Base-by-base conservation (phyloP, 2,888 invertebrate genomes). In the Drosophila pegasa region DNA sequence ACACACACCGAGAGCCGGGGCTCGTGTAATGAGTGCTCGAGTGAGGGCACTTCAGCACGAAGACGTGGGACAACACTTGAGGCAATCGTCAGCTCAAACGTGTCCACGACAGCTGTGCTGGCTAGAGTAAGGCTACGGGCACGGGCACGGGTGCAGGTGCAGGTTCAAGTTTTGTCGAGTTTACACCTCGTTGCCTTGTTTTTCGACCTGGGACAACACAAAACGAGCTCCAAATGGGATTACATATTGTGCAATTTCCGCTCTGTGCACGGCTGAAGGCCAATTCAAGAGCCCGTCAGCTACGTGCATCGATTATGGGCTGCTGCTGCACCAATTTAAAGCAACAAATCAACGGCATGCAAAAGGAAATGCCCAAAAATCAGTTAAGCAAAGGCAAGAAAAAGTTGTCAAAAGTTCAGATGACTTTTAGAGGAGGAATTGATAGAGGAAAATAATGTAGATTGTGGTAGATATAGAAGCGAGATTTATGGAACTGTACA, bases 161-260 rank as follows among this genome's bases (percentile, higher is more conserved):
- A 33, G 69, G 69, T 75, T 61, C 57, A 74, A 40, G 55, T 61
- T 64, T 43, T 43, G 45, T 37, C 27, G 12, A n/a, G 67, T 22
- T 20, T n/a, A 25, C 41, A 35, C 31, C 10, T 37, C 38, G 38
- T 50, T 33, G 57, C 6, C 54, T 47, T 62, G 67, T 68, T 62
- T 73, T 73, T 52, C 74, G 63, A 74, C 62, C 62, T 55, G 58
- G 61, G 67, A 54, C 73, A 58, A 45, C 47, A 61, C 27, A 38
- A 47, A 78, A 41, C 54, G 43, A 68, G 25, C 31, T 50, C 67
- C 35, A 75, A 74, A 78, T 74, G 78, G 74, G 78, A 78, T 74
- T 69, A 64, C 69, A 74, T 38, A 47, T 50, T 78, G 59, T 78
- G 43, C 56, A 74, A 74, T 69, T 75, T 78, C 47, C 78, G 60